Percentiles rank a stretch among this genome's conserved stretches.
phyloP scores from a whole-genome alignment of 2,797 vertebrate species.

The Spinibarbus caldwelli region DNA sequence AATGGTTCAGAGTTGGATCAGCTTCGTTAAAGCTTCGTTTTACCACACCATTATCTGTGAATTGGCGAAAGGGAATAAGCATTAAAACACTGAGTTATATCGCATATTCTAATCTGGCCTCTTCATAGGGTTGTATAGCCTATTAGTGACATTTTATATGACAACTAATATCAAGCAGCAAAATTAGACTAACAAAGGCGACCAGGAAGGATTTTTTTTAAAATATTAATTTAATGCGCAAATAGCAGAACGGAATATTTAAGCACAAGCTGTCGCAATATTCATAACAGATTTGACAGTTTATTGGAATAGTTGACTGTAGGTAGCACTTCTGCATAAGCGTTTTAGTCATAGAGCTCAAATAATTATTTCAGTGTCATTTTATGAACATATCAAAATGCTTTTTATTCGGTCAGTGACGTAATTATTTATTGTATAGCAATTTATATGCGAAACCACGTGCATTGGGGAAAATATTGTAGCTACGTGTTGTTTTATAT shows the following conservation, averaged over 20 bases:
- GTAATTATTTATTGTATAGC: too few species aligned
- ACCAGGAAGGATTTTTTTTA: neutral
- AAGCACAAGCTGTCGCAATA: slow-evolving; percentile 3
- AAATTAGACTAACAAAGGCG: neutral
- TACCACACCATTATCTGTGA: neutral
- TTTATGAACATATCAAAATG: neutral
- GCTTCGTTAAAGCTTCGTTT: slow-evolving; percentile 14
- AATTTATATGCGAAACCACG: neutral
- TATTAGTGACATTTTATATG: slow-evolving; percentile 18
- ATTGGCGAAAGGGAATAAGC: slow-evolving; percentile 7
- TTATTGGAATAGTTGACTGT: neutral
- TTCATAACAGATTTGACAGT: neutral
- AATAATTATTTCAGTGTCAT: neutral
- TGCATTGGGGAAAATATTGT: neutral
- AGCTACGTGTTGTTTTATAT: neutral
- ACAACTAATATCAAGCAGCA: slow-evolving; percentile 1
- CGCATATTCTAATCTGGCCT: slow-evolving; percentile 14
- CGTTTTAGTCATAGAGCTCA: neutral
- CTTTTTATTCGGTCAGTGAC: neutral
- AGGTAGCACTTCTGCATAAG: neutral
- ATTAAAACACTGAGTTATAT: neutral
- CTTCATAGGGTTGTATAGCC: neutral
- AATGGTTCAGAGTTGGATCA: slow-evolving; percentile 36
- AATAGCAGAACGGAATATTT: neutral
- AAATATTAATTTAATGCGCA: slow-evolving; percentile 1